Evolutionary conservation across 1,140 invertebrate species (phyloP), one percentile per base, ranked within the genome.

Genomic region (Catajapyx aquilonaris): DNA sequence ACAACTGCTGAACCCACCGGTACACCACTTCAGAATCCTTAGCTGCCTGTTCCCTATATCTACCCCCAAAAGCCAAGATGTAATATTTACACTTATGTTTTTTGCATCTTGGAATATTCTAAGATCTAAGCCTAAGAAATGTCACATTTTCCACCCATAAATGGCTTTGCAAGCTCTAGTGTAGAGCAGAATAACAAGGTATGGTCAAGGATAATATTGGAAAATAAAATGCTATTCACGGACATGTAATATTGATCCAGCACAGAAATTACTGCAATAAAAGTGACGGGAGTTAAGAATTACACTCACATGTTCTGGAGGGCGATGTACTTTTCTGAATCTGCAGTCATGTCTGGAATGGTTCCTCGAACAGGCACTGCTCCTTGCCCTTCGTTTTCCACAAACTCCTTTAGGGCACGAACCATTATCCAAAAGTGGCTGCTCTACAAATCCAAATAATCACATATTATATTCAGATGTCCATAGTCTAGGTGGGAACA

Each of bases 321-420:
- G 39, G 74, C 65, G 35, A 97, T 73, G 58, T 94, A 98, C 48
- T 83, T 75, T 36, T 77, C 71, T 9, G 93, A 93, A 49, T 96
- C 88, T 13, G 90, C 76, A 9, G 86, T 90, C 94, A 98, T 98
- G 58, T 98, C 94, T 11, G 94, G 94, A 33, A 98, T 60, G n/a
- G 76, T 69, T 16, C 94, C 94, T 46, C 76, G 68, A 3, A 98
- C 50, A 5, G 94, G 93, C 17, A 97, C 58, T 34, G 64, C 61
- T 7, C 81, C 84, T 48, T 68, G 59, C 5, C 83, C 85, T 62
- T 94, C 85, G 44, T 76, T 71, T 47, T 81, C 67, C 11, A 91
- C 69, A 62, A 96, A 95, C 50, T 85, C 77, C 60, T 78, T 75
- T 0, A 98, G 54, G 2, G 88, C 90, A 48, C 76, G 72, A 31